Base-by-base conservation (phyloP, 2,113 vertebrate species). In the Typhlomys cinereus region DNA sequence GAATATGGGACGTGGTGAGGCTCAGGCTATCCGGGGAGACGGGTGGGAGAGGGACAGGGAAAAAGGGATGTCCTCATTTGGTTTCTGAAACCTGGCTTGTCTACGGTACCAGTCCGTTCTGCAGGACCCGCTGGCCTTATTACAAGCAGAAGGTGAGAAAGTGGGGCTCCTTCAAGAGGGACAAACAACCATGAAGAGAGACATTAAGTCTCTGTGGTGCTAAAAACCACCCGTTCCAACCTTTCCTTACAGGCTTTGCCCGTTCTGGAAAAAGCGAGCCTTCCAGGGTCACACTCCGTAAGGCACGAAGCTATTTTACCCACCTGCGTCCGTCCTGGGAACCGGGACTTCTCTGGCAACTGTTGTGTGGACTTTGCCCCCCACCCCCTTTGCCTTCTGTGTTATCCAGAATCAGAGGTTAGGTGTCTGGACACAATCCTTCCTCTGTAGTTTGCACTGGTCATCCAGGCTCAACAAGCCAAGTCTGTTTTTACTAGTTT, bases 401-500 rank as follows among this genome's bases (percentile, higher is more conserved):
- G 31, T 31, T 64, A 70, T 64, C 67, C 14, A 34, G n/a, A 20
- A 10, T 81, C 27, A 57, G 44, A 39, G 50, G 20, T 57, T 57
- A 62, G 23, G 15, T 62, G 0, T 83, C n/a, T n/a, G n/a, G n/a
- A n/a, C n/a, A n/a, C n/a, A n/a, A n/a, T n/a, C n/a, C n/a, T n/a
- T n/a, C 66, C 29, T 80, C 67, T 81, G 25, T 5, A 94, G 36
- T 25, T 48, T 71, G 44, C 61, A 54, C 34, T 44, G 81, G 25
- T 20, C 12, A 78, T 62, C 57, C 44, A 79, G 67, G 20, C 48
- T 73, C 61, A 57, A 79, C 17, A 67, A 80, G 6, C 41, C 66
- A 66, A 25, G 57, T 14, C n/a, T 94, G 27, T 73, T 90, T 85
- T 41, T 44, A 66, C 21, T 83, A 73, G 79, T 78, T 94, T 84